Evolutionary conservation across 2,888 invertebrate species (phyloP).

Genomic region (Lepetodrilus schrolli): DNA sequence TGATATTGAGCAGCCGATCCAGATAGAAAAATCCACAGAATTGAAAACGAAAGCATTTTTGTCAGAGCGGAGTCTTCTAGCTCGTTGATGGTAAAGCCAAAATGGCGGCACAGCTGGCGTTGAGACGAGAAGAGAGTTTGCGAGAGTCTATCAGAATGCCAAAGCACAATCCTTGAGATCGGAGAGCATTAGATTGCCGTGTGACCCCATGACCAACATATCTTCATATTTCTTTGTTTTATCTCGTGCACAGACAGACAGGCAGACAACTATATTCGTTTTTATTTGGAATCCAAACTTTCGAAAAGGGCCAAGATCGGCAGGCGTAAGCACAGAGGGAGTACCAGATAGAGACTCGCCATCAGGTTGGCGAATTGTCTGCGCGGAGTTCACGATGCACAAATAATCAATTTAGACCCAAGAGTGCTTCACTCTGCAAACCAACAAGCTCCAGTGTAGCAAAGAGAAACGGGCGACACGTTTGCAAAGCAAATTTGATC

Average conservation of each 20-base stretch:
- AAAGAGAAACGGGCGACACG: slow-evolving; percentile 1
- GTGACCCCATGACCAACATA: background rate
- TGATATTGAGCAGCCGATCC: background rate
- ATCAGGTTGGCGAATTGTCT: slow-evolving; percentile 24
- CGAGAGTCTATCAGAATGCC: slow-evolving; percentile 22
- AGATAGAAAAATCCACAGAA: slow-evolving; percentile 15
- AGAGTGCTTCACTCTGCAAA: slow-evolving; percentile 6
- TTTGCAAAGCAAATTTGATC: slow-evolving; percentile 21
- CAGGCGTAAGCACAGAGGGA: background rate
- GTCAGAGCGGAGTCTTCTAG: background rate
- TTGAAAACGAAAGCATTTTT: slow-evolving; percentile 23
- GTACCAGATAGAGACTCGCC: slow-evolving; percentile 13
- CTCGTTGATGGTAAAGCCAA: background rate
- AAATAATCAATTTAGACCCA: slow-evolving; percentile 26
- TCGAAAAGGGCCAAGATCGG: background rate
- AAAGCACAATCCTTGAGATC: background rate
- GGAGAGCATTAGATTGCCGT: background rate
- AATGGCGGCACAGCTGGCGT: background rate
- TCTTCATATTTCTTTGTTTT: slow-evolving; percentile 9
- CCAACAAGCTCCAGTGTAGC: slow-evolving; percentile 2
- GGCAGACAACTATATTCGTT: background rate
- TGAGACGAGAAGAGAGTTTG: slow-evolving; percentile 17
- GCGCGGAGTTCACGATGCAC: slow-evolving; percentile 14
- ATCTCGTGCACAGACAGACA: background rate
- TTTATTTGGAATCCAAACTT: slow-evolving; percentile 19